Evolutionary conservation across 2,113 vertebrate genomes (phyloP), one percentile per base, ranked within the genome.

Genomic region (Forbesichthys papilliferus): DNA sequence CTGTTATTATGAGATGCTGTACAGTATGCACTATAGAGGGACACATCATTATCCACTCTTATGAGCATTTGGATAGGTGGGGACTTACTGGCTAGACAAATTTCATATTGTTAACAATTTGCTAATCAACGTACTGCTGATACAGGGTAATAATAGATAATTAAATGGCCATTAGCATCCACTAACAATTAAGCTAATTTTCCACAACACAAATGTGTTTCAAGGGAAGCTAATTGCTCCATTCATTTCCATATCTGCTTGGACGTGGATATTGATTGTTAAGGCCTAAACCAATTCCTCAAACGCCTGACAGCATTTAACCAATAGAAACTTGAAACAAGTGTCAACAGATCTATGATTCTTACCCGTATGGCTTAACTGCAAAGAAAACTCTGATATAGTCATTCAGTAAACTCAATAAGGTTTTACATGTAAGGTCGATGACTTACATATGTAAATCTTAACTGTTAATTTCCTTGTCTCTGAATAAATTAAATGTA

Each of bases 381-480:
- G 72, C 46, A 90, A 90, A 91, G 88, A 76, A 94, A 92, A 85
- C 91, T 77, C 69, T 91, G 91, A 93, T 91, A 93, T 92, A 94
- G 94, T 95, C 93, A 93, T 93, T 92, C 91, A 92, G 93, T 88
- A 90, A 92, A 95, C 92, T 95, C 93, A 92, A 95, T 93, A 93
- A 93, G 93, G 92, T 90, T 91, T 93, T 93, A 93, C 91, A 94
- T 91, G 93, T 90, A 91, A 93, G 94, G 93, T 94, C 93, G 94
- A 90, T 89, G 92, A 92, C 92, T 93, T 91, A 88, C 93, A 90
- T 94, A 94, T 95, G 93, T 95, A 95, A 96, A 96, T 95, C 92
- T 92, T 89, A 93, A 84, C 90, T 88, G 90, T 94, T 96, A 94
- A 98, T 95, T 96, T 93, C 92, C 91, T 94, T 95, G 94, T 94